Conservation (phyloP, 2,113 vertebrate genomes). For the Trachemys scripta region DNA sequence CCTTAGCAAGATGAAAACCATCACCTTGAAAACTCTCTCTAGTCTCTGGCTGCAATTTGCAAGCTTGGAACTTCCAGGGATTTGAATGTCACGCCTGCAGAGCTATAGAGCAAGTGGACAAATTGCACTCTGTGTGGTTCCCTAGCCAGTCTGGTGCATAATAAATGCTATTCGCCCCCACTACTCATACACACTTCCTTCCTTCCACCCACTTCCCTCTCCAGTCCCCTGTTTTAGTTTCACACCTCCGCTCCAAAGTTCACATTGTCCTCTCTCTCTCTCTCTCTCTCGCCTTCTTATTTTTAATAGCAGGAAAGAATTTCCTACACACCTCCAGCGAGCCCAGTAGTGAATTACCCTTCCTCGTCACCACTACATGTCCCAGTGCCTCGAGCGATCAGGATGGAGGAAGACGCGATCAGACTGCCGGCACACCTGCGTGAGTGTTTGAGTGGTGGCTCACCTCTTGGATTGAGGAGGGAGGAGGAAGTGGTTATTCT, state of each 20-base stretch:
- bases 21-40: rapidly evolving
- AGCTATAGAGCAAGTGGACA: rapidly evolving
- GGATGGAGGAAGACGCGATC: conserved; percentile 95
- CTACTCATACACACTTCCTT: neutral
- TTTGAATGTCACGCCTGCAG: rapidly evolving
- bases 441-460: conserved; percentile 80
- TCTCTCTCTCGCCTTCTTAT: conserved; percentile 64
- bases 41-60: rapidly evolving
- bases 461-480: neutral
- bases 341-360: conserved; percentile 91
- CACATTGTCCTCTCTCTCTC: conserved; percentile 53
- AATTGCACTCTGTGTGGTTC: neutral
- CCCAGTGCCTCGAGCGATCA: conserved; percentile 88
- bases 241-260: conserved; percentile 61
- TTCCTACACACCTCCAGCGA: conserved; percentile 94
- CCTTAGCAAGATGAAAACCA: neutral
- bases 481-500: neutral
- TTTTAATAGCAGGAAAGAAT: conserved; percentile 95
- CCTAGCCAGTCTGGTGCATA: neutral
- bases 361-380: conserved; percentile 93
- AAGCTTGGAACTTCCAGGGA: neutral
- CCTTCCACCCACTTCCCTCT: conserved; percentile 48
- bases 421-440: conserved; percentile 95
- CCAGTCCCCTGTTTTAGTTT: neutral
- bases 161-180: neutral